Percentiles rank a stretch among this genome's conserved stretches.
Conservation (phyloP, 2,113 vertebrate genomes). For the Speoplatyrhinus poulsoni region DNA sequence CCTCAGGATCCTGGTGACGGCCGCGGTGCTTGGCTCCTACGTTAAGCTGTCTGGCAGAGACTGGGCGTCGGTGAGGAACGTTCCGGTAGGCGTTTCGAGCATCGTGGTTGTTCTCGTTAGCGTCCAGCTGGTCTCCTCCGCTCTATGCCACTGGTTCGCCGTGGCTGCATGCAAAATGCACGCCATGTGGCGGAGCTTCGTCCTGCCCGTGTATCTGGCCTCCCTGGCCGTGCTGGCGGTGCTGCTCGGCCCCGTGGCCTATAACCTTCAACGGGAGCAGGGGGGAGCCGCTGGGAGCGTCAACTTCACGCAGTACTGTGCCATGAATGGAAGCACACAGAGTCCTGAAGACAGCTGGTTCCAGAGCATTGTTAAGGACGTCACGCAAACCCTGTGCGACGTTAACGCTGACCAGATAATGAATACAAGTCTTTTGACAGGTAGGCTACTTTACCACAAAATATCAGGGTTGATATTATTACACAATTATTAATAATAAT, state of each 20-base stretch:
- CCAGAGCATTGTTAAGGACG: slow-evolving; percentile 43
- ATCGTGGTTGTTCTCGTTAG: slow-evolving; percentile 49
- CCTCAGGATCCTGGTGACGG: slow-evolving; percentile 56
- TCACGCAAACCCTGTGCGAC: slow-evolving; percentile 49
- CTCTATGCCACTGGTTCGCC: slow-evolving; percentile 71
- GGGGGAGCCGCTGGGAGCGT: background rate
- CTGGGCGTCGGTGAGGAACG: slow-evolving; percentile 47
- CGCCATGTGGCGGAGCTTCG: slow-evolving; percentile 64
- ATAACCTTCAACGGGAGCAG: slow-evolving; percentile 21
- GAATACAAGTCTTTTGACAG: slow-evolving; percentile 39
- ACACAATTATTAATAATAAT: too few relatives aligned
- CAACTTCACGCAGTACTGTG: slow-evolving; percentile 52
- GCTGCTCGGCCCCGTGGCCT: slow-evolving; percentile 35
- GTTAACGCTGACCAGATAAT: slow-evolving; percentile 26
- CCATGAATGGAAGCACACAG: slow-evolving; percentile 1
- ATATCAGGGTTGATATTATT: too few relatives aligned
- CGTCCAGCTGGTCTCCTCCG: slow-evolving; percentile 68
- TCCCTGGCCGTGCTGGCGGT: slow-evolving; percentile 56
- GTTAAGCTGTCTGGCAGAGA: slow-evolving; percentile 50
- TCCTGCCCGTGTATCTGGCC: slow-evolving; percentile 68
- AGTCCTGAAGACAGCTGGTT: slow-evolving; percentile 12
- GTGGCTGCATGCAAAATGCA: slow-evolving; percentile 77
- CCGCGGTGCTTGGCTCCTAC: slow-evolving; percentile 61
- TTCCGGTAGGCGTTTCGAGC: slow-evolving; percentile 21
- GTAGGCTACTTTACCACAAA: slow-evolving; percentile 20